A percentile compares a stretch with the other conserved stretches of the same genome.
Conservation (phyloP, 2,797 vertebrate species). For the Pachyuromys duprasi region DNA sequence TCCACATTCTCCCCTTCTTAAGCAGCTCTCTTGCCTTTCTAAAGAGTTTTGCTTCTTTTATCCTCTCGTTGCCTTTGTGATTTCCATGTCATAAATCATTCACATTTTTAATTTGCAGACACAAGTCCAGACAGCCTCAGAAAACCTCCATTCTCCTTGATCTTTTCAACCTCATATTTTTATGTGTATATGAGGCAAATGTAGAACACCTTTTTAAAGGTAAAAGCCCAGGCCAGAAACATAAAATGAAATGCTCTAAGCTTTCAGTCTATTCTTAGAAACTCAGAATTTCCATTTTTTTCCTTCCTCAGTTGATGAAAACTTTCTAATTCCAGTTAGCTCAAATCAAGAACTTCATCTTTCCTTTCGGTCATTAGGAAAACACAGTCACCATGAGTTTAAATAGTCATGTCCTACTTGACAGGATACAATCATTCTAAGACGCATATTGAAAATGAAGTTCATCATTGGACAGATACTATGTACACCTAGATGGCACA, state of each 20-base stretch:
- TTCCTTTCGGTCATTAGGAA: constrained; percentile 23
- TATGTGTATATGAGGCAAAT: neutral
- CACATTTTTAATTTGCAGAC: neutral
- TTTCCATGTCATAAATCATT: neutral
- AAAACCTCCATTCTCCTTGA: constrained; percentile 6
- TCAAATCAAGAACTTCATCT: neutral
- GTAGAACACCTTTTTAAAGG: neutral
- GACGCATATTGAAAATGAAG: neutral
- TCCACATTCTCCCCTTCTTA: neutral
- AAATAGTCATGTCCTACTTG: neutral
- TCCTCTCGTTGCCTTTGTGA: neutral
- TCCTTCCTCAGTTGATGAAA: constrained; percentile 46
- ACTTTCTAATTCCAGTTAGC: neutral
- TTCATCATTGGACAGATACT: neutral
- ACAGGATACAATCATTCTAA: neutral
- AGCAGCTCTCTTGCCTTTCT: neutral
- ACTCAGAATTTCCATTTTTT: neutral
- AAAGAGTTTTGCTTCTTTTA: constrained; percentile 5
- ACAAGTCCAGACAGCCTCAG: neutral
- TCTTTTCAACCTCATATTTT: neutral
- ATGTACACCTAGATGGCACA: neutral
- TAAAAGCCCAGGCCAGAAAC: constrained; percentile 10
- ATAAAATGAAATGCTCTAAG: constrained; percentile 48
- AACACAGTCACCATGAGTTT: constrained; percentile 1
- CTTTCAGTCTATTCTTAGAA: constrained; percentile 62